A percentile compares a stretch with the other conserved stretches of the same genome.
phyloP scores from a whole-genome alignment of 2,797 vertebrate species.

The Gambusia yucatana region DNA sequence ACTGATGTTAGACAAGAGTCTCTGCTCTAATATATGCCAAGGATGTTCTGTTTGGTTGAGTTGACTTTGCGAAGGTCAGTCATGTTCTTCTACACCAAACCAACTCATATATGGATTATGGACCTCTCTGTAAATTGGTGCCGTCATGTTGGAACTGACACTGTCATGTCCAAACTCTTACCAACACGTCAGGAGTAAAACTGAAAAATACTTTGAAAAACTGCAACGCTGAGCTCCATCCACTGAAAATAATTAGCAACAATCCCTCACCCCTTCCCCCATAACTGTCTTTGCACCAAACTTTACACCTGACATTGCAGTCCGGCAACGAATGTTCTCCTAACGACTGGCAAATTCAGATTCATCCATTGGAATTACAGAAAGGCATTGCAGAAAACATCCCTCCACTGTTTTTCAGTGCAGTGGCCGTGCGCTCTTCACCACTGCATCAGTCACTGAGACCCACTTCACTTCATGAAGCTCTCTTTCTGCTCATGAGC shows the following conservation, averaged over 20 bases:
- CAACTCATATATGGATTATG: not conserved
- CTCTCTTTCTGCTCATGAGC: not conserved
- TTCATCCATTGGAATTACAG: not conserved
- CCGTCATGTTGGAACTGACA: not conserved
- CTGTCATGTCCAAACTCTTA: not conserved
- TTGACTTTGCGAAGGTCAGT: not conserved
- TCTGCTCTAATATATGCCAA: not conserved
- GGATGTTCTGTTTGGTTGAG: not conserved
- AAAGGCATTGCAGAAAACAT: not conserved
- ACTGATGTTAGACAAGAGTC: not conserved
- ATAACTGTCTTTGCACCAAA: not conserved
- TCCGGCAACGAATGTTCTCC: not conserved
- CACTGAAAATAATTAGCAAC: not conserved
- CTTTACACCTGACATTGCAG: not conserved
- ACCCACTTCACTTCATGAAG: not conserved
- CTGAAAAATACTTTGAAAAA: not conserved
- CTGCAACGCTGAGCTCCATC: not conserved
- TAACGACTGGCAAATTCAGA: not conserved
- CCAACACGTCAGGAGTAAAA: not conserved
- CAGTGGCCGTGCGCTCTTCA: not conserved
- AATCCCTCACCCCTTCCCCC: no score
- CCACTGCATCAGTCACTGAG: not conserved
- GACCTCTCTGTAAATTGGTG: not conserved
- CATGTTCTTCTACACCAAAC: not conserved
- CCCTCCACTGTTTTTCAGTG: not conserved